Evolutionary conservation across 23 tunicate genomes (phyloP), one percentile per base, ranked within the genome.

Genomic region (Botrylloides violaceus): DNA sequence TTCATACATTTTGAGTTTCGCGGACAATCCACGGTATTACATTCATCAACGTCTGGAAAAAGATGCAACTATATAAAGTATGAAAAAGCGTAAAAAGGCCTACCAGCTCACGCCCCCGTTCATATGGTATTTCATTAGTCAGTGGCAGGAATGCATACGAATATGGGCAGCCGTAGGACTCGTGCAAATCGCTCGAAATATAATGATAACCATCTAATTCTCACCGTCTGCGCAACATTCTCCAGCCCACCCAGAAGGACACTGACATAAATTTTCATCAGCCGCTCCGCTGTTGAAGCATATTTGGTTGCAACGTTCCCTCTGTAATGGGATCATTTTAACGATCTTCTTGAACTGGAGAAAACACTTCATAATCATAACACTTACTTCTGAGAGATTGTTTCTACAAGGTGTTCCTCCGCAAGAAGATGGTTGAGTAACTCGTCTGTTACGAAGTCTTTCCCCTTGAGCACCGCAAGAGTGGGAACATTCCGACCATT

Each of bases 1-100:
- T 73, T 73, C 1, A 59, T 2, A 21, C 78, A 73, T 34, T 58
- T 20, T 0, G 78, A 59, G 34, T 73, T 73, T 25, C 12, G 64
- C 2, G 65, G 29, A n/a, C 78, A 73, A 26, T 32, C 35, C 2
- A 20, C 22, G n/a, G 39, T 29, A 34, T 58, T 26, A 19, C 66
- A 59, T 59, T 56, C 78, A 28, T 59, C 34, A 2, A 57, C 29
- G 49, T 73, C 74, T 68, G 3, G 29, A 65, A 43, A 43, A 43
- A 43, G 53, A n/a, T n/a, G n/a, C n/a, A n/a, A n/a, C n/a, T n/a
- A n/a, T n/a, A n/a, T n/a, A n/a, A n/a, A n/a, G n/a, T n/a, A n/a
- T n/a, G n/a, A n/a, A n/a, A n/a, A n/a, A n/a, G n/a, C n/a, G n/a
- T n/a, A n/a, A n/a, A n/a, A n/a, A n/a, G n/a, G n/a, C n/a, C n/a